Percentiles rank a stretch among this genome's conserved stretches.
Evolutionary conservation across 2,797 vertebrate genomes (phyloP).

Genomic region (Champsocephalus esox): DNA sequence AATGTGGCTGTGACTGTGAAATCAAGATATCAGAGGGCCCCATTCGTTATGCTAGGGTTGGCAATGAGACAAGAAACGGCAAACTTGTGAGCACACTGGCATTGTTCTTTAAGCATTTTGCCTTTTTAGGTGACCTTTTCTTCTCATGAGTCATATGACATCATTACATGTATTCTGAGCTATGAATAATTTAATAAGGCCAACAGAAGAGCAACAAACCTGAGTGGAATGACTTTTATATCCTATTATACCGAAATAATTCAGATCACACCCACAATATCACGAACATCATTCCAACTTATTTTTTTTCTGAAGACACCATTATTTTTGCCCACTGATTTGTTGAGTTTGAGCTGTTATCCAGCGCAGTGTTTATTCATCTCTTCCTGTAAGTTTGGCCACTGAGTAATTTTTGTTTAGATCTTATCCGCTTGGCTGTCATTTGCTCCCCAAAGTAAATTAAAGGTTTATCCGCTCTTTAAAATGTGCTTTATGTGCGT

Average conservation of each 20-base stretch:
- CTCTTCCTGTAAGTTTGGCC: conserved; percentile 20
- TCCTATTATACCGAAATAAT: neutral
- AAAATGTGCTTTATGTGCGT: conserved; percentile 44
- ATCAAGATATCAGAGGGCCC: conserved; percentile 24
- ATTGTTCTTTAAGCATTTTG: neutral
- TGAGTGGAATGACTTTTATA: neutral
- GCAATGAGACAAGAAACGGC: conserved; percentile 26
- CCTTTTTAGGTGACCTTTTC: neutral
- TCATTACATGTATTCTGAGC: neutral
- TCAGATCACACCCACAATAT: neutral
- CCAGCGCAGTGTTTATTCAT: conserved; percentile 22
- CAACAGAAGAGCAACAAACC: neutral
- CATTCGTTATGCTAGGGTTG: conserved; percentile 17
- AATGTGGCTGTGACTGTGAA: conserved; percentile 16
- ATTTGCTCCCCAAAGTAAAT: conserved; percentile 25
- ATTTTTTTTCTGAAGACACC: neutral
- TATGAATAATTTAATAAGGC: neutral
- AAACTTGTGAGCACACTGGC: neutral
- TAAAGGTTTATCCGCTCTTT: conserved; percentile 3
- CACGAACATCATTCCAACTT: conserved; percentile 12
- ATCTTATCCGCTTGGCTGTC: conserved; percentile 39
- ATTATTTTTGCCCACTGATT: conserved; percentile 22
- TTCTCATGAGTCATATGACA: neutral
- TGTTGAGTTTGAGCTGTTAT: conserved; percentile 29
- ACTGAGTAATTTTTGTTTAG: conserved; percentile 25